phyloP scores from a whole-genome alignment of 2,888 invertebrate genomes.

The Hirtodrosophila histrioides region DNA sequence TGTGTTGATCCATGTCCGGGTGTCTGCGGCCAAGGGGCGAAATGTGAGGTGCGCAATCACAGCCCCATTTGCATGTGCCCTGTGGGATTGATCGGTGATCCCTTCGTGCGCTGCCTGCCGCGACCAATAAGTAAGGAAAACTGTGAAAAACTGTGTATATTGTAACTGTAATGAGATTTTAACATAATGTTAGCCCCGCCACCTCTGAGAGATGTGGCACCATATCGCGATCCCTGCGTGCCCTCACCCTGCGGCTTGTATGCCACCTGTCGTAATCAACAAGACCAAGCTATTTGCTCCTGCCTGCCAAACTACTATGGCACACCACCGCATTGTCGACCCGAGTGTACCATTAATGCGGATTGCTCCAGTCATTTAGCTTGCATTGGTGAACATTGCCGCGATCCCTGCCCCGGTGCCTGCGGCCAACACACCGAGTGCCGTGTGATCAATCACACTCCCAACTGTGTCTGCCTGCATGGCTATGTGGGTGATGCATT shows the following conservation, averaged over 20 bases:
- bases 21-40: conserved; percentile 89
- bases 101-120: conserved; percentile 88
- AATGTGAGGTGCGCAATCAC: conserved; percentile 91
- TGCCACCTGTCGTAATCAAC: conserved; percentile 87
- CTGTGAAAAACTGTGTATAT: background rate
- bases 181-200: conserved; percentile 53
- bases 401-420: conserved; percentile 92
- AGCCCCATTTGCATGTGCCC: conserved; percentile 91
- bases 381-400: conserved; percentile 91
- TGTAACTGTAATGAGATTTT: conserved; percentile 10
- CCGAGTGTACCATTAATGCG: conserved; percentile 89
- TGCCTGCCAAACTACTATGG: conserved; percentile 89
- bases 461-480: conserved; percentile 89
- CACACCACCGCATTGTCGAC: conserved; percentile 89
- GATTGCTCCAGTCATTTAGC: conserved; percentile 91
- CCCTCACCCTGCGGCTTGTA: conserved; percentile 89
- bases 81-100: conserved; percentile 89
- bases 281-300: conserved; percentile 87
- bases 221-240: conserved; percentile 86
- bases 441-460: conserved; percentile 89
- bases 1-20: conserved; percentile 91
- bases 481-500: conserved; percentile 91
- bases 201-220: conserved; percentile 60
- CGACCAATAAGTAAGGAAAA: conserved; percentile 85
- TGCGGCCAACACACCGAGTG: conserved; percentile 89